phyloP scores from a whole-genome alignment of 2,888 invertebrate species.

The Macrosiphum euphorbiae region DNA sequence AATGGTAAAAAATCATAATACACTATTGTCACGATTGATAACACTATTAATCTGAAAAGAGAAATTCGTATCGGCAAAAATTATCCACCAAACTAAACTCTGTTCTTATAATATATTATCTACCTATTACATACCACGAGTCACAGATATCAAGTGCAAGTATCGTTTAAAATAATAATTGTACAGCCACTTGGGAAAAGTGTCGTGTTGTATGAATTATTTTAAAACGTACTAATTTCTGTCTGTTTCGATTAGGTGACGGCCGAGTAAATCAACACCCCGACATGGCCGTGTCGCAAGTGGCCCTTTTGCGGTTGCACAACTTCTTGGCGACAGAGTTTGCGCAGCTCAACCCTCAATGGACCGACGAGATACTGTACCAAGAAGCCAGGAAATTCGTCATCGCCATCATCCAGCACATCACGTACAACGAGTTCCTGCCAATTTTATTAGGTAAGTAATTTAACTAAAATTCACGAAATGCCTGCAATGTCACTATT shows the following conservation, averaged over 20 bases:
- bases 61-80: neutral
- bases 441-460: constrained; percentile 91
- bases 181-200: neutral
- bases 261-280: constrained; percentile 93
- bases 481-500: neutral
- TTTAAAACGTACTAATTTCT: neutral
- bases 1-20: neutral
- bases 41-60: neutral
- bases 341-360: constrained; percentile 86
- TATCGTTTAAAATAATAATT: neutral
- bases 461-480: constrained; percentile 69
- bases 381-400: constrained; percentile 85
- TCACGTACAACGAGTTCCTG: constrained; percentile 91
- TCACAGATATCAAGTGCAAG: neutral
- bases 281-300: constrained; percentile 91
- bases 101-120: neutral
- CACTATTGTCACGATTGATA: neutral
- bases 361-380: constrained; percentile 85
- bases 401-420: constrained; percentile 89
- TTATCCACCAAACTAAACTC: neutral
- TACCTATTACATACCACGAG: neutral
- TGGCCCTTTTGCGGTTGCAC: constrained; percentile 90
- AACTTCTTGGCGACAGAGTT: constrained; percentile 85
- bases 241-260: constrained; percentile 76
- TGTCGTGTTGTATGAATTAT: neutral